Base-by-base conservation (phyloP, 2,797 vertebrate genomes). In the Zalophus californianus region DNA sequence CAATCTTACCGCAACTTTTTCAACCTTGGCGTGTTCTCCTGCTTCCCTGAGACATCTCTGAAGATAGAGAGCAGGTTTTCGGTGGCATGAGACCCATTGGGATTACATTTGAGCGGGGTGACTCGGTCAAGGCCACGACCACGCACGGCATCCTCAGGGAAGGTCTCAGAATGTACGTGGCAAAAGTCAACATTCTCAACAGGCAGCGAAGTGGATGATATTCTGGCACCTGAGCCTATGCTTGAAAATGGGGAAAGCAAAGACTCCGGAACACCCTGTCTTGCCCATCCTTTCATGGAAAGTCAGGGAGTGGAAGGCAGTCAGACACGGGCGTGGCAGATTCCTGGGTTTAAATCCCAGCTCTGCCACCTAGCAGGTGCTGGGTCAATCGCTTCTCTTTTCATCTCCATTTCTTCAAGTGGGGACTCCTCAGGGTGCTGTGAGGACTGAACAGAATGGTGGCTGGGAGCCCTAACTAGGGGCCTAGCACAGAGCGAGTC, bases 381-480 rank as follows among this genome's bases (percentile, higher is more conserved):
- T 62, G 25, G 52, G 41, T 25, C 56, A 83, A 32, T 58, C 3
- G 2, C 2, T 52, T 48, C 20, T 91, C 38, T 68, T 66, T 54
- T 18, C 8, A 3, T 54, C 23, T 84, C 23, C 6, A 25, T 29
- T 56, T 79, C 79, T 60, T 96, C 56, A 70, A 54, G 2, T 7
- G 3, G 56, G n/a, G 56, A 32, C 27, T 73, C 20, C 23, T 60
- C n/a, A 92, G 91, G 60, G n/a, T 66, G 44, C 48, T 70, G 66
- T 62, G 21, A 92, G 11, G 70, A 64, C 73, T 62, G 68, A 88
- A 86, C 25, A 93, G n/a, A 83, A 58, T 56, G 78, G 32, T 21
- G 38, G 72, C 48, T 86, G 50, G 68, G 64, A 75, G 50, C n/a
- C 35, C 62, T 16, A 21, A 8, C 15, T 52, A 13, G 1, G 25